A percentile compares a stretch with the other conserved stretches of the same genome.
Evolutionary conservation across 2,113 vertebrate species (phyloP).

Genomic region (Cephalopholis sonnerati): DNA sequence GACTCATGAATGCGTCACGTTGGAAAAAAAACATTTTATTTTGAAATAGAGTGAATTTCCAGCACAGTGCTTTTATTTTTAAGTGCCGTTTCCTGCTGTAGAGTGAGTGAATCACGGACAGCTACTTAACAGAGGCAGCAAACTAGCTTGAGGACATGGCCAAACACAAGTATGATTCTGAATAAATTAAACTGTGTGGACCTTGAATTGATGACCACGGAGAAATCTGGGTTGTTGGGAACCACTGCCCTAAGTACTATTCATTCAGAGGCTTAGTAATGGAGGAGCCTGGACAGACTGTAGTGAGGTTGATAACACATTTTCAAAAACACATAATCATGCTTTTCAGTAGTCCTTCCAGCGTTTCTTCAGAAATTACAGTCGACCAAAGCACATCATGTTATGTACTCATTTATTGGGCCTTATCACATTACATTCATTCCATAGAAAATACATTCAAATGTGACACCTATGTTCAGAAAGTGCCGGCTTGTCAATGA

Average conservation of each 20-base stretch:
- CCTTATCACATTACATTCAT: slow-evolving; percentile 81
- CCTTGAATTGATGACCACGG: no score
- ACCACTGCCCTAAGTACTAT: background rate
- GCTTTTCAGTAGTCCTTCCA: background rate
- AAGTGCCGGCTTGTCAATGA: slow-evolving; percentile 64
- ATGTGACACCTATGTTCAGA: slow-evolving; percentile 66
- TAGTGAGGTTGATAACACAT: background rate
- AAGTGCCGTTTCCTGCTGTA: no score
- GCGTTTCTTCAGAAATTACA: background rate
- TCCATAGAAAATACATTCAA: slow-evolving; percentile 87
- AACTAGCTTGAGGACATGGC: no score
- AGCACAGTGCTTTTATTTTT: no score
- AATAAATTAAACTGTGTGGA: no score
- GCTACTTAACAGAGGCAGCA: no score
- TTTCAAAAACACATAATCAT: background rate
- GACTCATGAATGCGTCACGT: no score
- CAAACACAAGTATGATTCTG: no score
- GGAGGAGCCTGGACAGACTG: background rate
- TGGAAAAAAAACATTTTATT: no score
- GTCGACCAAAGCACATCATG: background rate
- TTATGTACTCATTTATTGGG: slow-evolving; percentile 77
- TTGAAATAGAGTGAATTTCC: no score
- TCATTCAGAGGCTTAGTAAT: background rate
- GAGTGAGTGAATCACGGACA: no score
- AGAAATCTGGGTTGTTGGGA: no score